A percentile compares a stretch with the other conserved stretches of the same genome.
Conservation (phyloP, 2,113 vertebrate genomes). For the Poeciliopsis turrubarensis region DNA sequence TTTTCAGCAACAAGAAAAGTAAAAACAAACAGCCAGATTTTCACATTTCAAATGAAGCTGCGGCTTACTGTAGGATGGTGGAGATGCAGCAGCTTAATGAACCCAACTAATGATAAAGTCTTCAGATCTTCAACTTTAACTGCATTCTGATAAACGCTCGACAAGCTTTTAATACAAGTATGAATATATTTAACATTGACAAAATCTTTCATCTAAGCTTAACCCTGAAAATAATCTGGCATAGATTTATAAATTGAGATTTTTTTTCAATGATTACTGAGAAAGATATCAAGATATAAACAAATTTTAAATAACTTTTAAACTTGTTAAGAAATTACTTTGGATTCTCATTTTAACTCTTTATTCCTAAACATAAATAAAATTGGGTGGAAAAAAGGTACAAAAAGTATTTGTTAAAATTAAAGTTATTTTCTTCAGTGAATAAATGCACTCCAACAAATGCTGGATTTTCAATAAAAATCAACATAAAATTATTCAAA, state of each 20-base stretch:
- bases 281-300: too few relatives aligned
- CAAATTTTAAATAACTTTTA: too few relatives aligned
- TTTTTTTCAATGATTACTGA: too few relatives aligned
- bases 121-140: not conserved
- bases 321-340: too few relatives aligned
- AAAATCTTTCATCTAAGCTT: too few relatives aligned
- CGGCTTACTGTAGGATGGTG: slow-evolving; percentile 27
- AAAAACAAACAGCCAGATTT: slow-evolving; percentile 16
- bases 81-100: not conserved
- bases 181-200: not conserved
- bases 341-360: too few relatives aligned
- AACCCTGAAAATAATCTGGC: too few relatives aligned
- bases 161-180: not conserved
- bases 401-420: not conserved
- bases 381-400: not conserved
- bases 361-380: not conserved
- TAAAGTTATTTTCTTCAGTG: not conserved
- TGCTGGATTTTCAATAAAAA: not conserved
- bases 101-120: not conserved
- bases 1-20: slow-evolving; percentile 16
- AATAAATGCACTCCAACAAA: not conserved
- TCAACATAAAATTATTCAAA: not conserved
- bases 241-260: too few relatives aligned
- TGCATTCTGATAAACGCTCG: not conserved
- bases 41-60: slow-evolving; percentile 9